Percentiles rank a stretch among this genome's conserved stretches.
phyloP scores from a whole-genome alignment of 1,140 invertebrate species.

The Drosophila persimilis region DNA sequence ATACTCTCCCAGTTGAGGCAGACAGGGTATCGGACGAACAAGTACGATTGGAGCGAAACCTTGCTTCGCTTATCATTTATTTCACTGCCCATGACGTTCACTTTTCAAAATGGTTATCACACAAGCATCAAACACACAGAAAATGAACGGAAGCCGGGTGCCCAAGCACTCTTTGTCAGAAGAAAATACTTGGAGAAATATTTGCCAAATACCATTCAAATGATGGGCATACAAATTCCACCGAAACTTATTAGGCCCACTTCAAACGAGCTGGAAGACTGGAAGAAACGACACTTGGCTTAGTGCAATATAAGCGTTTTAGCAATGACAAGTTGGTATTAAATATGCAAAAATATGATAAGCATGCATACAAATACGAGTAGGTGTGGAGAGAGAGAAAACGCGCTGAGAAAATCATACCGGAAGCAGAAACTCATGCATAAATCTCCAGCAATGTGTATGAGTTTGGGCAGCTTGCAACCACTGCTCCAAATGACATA shows the following conservation, averaged over 20 bases:
- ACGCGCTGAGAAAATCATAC: conserved; percentile 22
- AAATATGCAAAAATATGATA: conserved; percentile 72
- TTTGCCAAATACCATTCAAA: background rate
- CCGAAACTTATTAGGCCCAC: conserved; percentile 13
- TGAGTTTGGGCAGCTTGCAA: conserved; percentile 38
- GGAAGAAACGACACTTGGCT: conserved; percentile 14
- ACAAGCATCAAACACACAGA: background rate
- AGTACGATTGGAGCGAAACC: conserved; percentile 36
- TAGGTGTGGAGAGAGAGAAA: conserved; percentile 18
- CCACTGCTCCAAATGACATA: conserved; percentile 43
- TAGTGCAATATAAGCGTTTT: conserved; percentile 52
- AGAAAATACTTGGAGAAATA: background rate
- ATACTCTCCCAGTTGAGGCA: background rate
- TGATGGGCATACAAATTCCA: conserved; percentile 1
- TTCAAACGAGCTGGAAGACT: conserved; percentile 3
- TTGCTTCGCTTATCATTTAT: conserved; percentile 47
- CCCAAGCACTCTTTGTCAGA: no score
- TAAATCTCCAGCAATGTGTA: no score
- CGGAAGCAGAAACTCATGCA: conserved; percentile 36
- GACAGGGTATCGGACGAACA: conserved; percentile 32
- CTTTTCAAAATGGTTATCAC: conserved; percentile 49
- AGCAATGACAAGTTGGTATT: conserved; percentile 32
- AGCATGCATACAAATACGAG: conserved; percentile 51
- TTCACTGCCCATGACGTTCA: conserved; percentile 48
- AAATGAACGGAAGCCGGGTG: conserved; percentile 6